Base-by-base conservation (phyloP, 2,797 vertebrate species). In the Picus viridis region DNA sequence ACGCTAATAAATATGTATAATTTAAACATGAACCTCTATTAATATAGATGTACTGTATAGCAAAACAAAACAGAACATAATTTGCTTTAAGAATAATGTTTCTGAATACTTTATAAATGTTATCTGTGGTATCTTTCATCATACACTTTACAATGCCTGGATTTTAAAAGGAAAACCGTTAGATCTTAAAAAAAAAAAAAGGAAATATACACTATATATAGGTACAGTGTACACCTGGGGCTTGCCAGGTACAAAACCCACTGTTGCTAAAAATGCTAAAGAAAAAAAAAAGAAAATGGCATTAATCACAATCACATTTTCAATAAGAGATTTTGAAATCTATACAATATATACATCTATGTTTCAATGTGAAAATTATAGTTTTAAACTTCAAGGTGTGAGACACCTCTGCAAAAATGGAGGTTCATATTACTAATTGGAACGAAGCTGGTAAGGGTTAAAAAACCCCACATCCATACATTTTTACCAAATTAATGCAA, bases 91-190 rank as follows among this genome's bases (percentile, higher is more conserved):
- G 97, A 97, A 98, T 98, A 98, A 97, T 97, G 98, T 96, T 98
- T 98, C 96, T 97, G 97, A 97, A 98, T 98, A 98, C 96, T 98
- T 98, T 98, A 98, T 98, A 98, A 98, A 98, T 97, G 97, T 94
- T 98, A 98, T 98, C 96, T 97, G 97, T 96, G 94, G 97, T 96
- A 97, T 98, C 96, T 97, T 97, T 97, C 97, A 97, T 97, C 97
- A 97, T 97, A 98, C 97, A 98, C 98, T 98, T 98, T 98, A 98
- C 98, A 98, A 97, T 96, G 97, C 94, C 97, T 95, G 95, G 95
- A 97, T 98, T 97, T 96, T 93, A 96, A 98, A 97, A 93, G 89
- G 92, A 97, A 96, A 97, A 95, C 30, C 9, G 23, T 96, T 96
- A 94, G 96, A 95, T 91, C 92, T 97, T 10, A 39, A 39, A 39